Evolutionary conservation across 2,113 vertebrate species (phyloP).

Genomic region (Epinephelus cyanopodus): DNA sequence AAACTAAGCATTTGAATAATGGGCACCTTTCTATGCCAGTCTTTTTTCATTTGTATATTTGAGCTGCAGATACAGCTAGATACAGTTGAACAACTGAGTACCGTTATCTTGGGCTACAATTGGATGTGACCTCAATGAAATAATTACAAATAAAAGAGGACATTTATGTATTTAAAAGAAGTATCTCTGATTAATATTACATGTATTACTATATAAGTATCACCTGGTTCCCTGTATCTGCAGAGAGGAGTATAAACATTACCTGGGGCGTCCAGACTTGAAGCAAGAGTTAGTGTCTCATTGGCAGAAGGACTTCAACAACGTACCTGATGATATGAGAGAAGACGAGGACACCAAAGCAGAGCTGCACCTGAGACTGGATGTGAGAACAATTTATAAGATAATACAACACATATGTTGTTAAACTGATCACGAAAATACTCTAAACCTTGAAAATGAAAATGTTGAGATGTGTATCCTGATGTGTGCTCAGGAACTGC

Average conservation of each 20-base stretch:
- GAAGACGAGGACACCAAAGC: slow-evolving; percentile 92
- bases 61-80: background rate
- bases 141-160: background rate
- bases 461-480: background rate
- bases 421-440: background rate
- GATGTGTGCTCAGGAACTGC: slow-evolving; percentile 85
- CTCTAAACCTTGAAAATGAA: background rate
- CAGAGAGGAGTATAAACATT: slow-evolving; percentile 89
- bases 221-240: background rate
- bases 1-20: background rate
- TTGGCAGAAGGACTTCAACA: slow-evolving; percentile 93
- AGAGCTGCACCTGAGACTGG: slow-evolving; percentile 91
- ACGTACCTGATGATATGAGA: slow-evolving; percentile 87
- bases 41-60: background rate
- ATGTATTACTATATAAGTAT: background rate
- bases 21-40: background rate
- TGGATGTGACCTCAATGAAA: slow-evolving; percentile 1
- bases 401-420: background rate
- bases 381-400: slow-evolving; percentile 82
- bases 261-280: slow-evolving; percentile 87
- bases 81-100: background rate
- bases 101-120: background rate
- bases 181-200: background rate
- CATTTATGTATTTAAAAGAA: background rate
- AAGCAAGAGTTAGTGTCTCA: slow-evolving; percentile 91